A percentile compares a stretch with the other conserved stretches of the same genome.
Evolutionary conservation across 2,888 invertebrate genomes (phyloP).

Genomic region (Plebejus argus): DNA sequence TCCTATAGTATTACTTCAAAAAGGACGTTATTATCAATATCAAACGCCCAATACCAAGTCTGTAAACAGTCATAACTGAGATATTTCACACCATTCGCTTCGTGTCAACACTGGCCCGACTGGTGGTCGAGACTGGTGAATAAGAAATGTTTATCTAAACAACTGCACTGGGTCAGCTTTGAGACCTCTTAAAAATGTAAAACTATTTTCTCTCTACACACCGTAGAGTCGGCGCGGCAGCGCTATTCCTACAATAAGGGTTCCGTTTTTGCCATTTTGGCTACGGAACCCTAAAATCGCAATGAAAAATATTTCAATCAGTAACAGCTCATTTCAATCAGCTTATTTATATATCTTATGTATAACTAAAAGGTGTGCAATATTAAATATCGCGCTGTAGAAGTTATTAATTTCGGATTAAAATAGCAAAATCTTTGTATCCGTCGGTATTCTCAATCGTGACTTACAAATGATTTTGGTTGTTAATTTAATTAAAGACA

Average conservation of each 20-base stretch:
- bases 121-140: neutral
- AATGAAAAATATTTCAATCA: neutral
- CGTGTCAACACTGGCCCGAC: neutral
- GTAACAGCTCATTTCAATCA: too few species aligned
- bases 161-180: constrained; percentile 17
- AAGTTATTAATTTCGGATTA: too few species aligned
- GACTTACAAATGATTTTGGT: too few species aligned
- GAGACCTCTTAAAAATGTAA: neutral
- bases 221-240: neutral
- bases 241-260: neutral
- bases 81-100: neutral
- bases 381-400: too few species aligned
- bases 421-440: too few species aligned
- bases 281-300: neutral
- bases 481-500: too few species aligned
- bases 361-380: too few species aligned
- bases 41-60: neutral
- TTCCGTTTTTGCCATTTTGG: too few species aligned
- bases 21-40: too few species aligned
- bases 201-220: constrained; percentile 5
- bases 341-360: too few species aligned
- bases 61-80: neutral
- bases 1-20: too few species aligned
- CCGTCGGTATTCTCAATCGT: too few species aligned
- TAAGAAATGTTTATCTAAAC: constrained; percentile 11